Conservation (phyloP, 2,888 invertebrate genomes). For the Drosophila paucipuncta region DNA sequence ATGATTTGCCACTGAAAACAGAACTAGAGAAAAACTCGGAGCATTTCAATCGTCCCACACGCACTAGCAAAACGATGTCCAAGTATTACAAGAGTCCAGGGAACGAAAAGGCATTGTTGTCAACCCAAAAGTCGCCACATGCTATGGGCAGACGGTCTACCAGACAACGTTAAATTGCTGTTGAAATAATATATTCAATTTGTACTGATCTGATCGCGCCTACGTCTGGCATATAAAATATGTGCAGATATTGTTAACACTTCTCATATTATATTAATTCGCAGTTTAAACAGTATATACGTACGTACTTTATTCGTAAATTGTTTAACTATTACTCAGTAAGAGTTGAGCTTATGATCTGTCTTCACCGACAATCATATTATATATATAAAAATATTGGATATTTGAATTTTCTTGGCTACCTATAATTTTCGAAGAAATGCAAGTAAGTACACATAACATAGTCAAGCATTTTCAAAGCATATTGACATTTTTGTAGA, state of each 20-base stretch:
- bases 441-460: neutral
- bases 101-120: conserved; percentile 45
- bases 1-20: conserved; percentile 67
- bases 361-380: conserved; percentile 2
- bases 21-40: conserved; percentile 56
- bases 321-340: conserved; percentile 49
- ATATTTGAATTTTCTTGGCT: conserved; percentile 1
- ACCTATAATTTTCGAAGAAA: neutral
- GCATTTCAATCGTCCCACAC: conserved; percentile 73
- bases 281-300: conserved; percentile 26
- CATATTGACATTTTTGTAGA: neutral
- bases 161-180: conserved; percentile 59
- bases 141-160: conserved; percentile 76
- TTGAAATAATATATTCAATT: neutral
- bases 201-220: conserved; percentile 8
- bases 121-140: conserved; percentile 59
- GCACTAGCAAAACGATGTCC: conserved; percentile 83
- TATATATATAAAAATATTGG: conserved; percentile 7
- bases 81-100: conserved; percentile 83
- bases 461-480: neutral
- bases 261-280: conserved; percentile 27
- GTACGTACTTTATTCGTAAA: conserved; percentile 33
- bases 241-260: conserved; percentile 43
- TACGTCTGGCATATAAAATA: conserved; percentile 60
- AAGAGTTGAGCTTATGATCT: conserved; percentile 21